These are phyloP conservation scores for Polydrusus cervinus DNA, from an alignment of 2,888 invertebrate species.

Conservation along the genomic window DNA sequence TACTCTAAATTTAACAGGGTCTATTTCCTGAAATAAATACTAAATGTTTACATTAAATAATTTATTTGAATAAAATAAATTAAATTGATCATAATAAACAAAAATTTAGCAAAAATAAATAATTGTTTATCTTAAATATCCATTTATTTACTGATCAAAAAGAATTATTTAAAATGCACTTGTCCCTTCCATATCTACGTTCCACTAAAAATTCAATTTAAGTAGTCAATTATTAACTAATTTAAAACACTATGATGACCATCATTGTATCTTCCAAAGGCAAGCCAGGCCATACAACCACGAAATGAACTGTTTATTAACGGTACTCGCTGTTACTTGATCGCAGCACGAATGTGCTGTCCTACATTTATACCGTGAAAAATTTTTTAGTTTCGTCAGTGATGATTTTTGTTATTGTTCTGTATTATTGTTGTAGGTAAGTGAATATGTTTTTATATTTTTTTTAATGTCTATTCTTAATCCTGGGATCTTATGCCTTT, in stretches of 20 bases:
- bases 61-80: no score
- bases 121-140: no score
- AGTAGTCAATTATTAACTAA: constrained; percentile 4
- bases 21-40: no score
- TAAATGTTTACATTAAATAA: no score
- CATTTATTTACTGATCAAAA: no score
- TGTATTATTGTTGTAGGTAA: background rate
- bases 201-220: constrained; percentile 2
- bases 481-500: background rate
- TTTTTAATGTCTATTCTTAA: background rate
- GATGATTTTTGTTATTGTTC: constrained; percentile 4
- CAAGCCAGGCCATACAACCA: constrained; percentile 27
- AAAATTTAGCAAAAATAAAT: no score
- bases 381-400: background rate
- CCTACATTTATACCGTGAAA: constrained; percentile 5
- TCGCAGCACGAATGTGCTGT: constrained; percentile 22
- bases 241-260: constrained; percentile 12
- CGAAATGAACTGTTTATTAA: constrained; percentile 49
- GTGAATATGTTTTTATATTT: background rate
- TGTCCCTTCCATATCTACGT: no score
- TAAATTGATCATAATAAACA: no score
- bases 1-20: no score
- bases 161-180: no score
- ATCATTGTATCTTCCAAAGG: constrained; percentile 21
- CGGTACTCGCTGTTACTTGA: constrained; percentile 31